Conservation (phyloP, 2,888 invertebrate genomes). For the Iphiclides podalirius region DNA sequence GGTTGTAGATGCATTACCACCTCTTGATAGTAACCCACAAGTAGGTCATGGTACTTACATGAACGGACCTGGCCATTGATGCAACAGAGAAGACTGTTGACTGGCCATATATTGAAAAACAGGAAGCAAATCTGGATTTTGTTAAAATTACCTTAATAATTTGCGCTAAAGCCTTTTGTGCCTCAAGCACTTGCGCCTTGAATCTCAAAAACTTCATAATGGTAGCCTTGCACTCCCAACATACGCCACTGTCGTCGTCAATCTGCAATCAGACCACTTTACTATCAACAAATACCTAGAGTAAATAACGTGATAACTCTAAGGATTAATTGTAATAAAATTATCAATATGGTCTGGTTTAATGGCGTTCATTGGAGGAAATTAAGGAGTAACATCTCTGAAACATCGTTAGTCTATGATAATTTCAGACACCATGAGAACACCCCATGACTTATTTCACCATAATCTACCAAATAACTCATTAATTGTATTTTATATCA, state of each 20-base stretch:
- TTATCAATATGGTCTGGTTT: not conserved
- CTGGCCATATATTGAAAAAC: too few relatives aligned
- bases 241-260: constrained; percentile 31
- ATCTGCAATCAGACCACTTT: constrained; percentile 34
- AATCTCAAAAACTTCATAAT: constrained; percentile 42
- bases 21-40: too few relatives aligned
- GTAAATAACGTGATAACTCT: too few relatives aligned
- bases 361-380: not conserved
- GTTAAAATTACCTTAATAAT: constrained; percentile 21
- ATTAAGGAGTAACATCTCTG: too few relatives aligned
- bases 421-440: too few relatives aligned
- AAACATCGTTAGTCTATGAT: too few relatives aligned
- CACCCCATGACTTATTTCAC: not conserved
- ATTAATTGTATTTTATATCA: not conserved
- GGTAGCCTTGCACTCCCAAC: constrained; percentile 48
- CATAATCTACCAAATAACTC: not conserved
- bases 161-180: constrained; percentile 31
- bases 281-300: not conserved
- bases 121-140: too few relatives aligned
- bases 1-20: too few relatives aligned
- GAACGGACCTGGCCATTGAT: too few relatives aligned
- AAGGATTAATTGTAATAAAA: not conserved
- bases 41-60: too few relatives aligned
- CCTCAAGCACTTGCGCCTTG: constrained; percentile 35
- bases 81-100: too few relatives aligned